A percentile compares a stretch with the other conserved stretches of the same genome.
Evolutionary conservation across 1,140 invertebrate genomes (phyloP).

Genomic region (Calliphora vicina): DNA sequence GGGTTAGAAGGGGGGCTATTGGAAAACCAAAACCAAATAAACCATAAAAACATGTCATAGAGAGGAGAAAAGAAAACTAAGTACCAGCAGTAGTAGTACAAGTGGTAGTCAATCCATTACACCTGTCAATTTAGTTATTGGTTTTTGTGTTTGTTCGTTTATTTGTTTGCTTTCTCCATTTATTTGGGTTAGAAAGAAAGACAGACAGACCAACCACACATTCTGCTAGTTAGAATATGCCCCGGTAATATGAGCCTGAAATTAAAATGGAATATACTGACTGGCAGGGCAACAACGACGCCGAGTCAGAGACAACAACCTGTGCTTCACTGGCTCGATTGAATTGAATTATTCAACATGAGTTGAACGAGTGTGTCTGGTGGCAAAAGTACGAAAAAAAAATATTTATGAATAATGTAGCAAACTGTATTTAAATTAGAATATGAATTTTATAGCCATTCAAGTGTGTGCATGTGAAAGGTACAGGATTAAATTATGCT

Average conservation of each 20-base stretch:
- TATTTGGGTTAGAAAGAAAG: background rate
- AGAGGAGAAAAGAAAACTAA: background rate
- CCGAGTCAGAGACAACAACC: background rate
- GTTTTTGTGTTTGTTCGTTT: background rate
- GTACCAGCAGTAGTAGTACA: background rate
- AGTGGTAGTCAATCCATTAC: background rate
- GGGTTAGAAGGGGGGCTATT: background rate
- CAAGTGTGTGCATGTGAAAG: no score
- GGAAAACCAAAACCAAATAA: background rate
- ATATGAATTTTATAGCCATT: no score
- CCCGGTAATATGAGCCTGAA: background rate
- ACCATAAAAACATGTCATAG: background rate
- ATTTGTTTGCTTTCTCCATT: background rate
- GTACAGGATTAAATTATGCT: no score
- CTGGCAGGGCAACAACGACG: background rate
- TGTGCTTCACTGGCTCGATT: background rate
- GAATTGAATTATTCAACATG: no score
- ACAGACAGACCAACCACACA: no score
- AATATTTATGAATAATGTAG: no score
- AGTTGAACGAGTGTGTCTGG: no score
- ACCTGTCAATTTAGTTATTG: conserved; percentile 9
- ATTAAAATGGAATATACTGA: background rate
- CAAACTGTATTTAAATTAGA: no score
- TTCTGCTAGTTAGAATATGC: background rate
- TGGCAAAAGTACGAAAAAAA: no score